A percentile compares a stretch with the other conserved stretches of the same genome.
phyloP scores from a whole-genome alignment of 2,797 vertebrate species.

The Sebastes goodei region DNA sequence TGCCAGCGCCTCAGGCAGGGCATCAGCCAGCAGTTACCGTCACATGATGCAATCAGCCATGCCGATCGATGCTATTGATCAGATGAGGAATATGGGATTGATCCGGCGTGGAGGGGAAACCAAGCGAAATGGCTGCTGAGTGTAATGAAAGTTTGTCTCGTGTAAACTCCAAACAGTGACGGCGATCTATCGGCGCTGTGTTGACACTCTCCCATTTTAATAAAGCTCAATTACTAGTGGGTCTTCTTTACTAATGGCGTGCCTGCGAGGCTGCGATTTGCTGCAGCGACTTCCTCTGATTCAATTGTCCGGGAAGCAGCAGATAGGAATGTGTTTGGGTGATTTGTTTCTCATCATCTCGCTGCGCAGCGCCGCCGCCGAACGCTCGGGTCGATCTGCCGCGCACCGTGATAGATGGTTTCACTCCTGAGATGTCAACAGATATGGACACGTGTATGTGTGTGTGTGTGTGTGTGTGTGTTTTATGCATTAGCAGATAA shows the following conservation, averaged over 20 bases:
- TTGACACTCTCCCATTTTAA: constrained; percentile 46
- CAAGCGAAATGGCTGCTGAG: constrained; percentile 2
- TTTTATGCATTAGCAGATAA: constrained; percentile 69
- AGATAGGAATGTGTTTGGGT: constrained; percentile 42
- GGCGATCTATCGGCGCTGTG: background rate
- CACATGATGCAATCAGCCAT: constrained; percentile 43
- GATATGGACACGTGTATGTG: constrained; percentile 14
- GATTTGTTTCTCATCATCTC: constrained; percentile 66
- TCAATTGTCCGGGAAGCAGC: constrained; percentile 43
- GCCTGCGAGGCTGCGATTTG: background rate
- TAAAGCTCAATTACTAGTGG: constrained; percentile 55
- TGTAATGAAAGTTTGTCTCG: constrained; percentile 35
- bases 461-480: constrained; percentile 37
- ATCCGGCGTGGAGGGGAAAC: constrained; percentile 1
- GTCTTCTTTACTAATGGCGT: background rate
- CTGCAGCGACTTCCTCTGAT: constrained; percentile 25
- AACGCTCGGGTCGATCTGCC: constrained; percentile 50
- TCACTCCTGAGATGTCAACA: constrained; percentile 60
- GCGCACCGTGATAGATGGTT: constrained; percentile 60
- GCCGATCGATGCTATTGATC: constrained; percentile 54
- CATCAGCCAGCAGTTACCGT: constrained; percentile 28
- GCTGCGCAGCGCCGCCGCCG: background rate
- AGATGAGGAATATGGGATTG: constrained; percentile 30
- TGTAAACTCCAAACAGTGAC: background rate
- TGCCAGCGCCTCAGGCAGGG: constrained; percentile 17